These are phyloP conservation scores for Leptothorax acervorum DNA, from an alignment of 2,888 invertebrate species.

Conservation along the genomic window DNA sequence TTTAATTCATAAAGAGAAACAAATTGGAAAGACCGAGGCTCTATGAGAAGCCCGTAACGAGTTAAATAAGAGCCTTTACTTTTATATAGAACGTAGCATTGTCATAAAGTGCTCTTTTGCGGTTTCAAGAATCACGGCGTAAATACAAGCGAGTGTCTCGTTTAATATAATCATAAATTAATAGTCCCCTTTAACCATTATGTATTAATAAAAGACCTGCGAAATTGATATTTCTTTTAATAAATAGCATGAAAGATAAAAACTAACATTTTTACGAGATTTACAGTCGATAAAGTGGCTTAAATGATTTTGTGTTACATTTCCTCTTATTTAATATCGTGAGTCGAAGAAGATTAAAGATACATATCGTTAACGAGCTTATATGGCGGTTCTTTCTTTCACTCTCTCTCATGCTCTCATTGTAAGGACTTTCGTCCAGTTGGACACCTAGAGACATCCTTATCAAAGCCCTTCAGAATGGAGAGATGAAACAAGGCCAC, in stretches of 20 bases:
- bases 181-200: neutral
- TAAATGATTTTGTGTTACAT: constrained; percentile 30
- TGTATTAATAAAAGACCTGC: neutral
- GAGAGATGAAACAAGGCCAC: constrained; percentile 72
- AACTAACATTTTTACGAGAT: neutral
- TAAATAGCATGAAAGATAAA: neutral
- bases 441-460: constrained; percentile 65
- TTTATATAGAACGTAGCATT: constrained; percentile 3
- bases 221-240: constrained; percentile 7
- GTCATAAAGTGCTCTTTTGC: neutral
- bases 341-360: constrained; percentile 9
- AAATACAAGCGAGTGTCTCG: neutral
- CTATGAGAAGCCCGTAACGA: neutral
- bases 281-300: constrained; percentile 20
- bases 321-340: constrained; percentile 58
- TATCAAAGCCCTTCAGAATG: constrained; percentile 67
- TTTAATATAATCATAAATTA: neutral
- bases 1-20: constrained; percentile 28
- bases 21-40: constrained; percentile 52
- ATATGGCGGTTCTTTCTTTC: constrained; percentile 27
- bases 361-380: constrained; percentile 54
- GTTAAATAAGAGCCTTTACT: constrained; percentile 8
- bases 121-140: neutral
- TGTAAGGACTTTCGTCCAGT: constrained; percentile 61
- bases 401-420: constrained; percentile 15